A percentile compares a stretch with the other conserved stretches of the same genome.
These are phyloP conservation scores for Hylyphantes graminicola DNA, from an alignment of 1,140 invertebrate species.

Conservation along the genomic window DNA sequence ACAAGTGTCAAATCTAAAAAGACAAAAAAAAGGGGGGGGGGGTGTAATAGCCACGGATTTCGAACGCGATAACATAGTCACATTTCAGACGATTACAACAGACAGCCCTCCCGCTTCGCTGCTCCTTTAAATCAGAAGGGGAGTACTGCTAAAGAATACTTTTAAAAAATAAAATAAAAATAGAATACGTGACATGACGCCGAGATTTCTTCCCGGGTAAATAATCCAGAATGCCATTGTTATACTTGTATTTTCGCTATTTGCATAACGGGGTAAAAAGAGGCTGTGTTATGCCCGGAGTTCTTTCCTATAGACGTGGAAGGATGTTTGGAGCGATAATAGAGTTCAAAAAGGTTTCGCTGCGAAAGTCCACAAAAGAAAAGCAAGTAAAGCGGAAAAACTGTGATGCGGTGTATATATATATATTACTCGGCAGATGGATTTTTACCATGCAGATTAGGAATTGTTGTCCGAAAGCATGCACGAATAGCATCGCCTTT, in stretches of 20 bases:
- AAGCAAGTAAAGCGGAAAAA: conserved; percentile 41
- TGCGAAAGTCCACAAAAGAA: conserved; percentile 29
- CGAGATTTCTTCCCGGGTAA: conserved; percentile 25
- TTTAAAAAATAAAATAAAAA: conserved; percentile 10
- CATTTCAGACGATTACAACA: conserved; percentile 21
- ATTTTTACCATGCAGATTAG: conserved; percentile 55
- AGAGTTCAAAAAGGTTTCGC: conserved; percentile 51
- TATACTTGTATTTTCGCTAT: conserved; percentile 34
- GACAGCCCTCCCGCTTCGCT: neutral
- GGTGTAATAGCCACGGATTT: neutral
- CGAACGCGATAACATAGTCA: neutral
- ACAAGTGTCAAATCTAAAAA: neutral
- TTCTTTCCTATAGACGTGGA: conserved; percentile 35
- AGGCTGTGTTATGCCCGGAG: neutral
- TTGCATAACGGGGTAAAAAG: conserved; percentile 53
- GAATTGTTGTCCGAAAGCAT: conserved; percentile 51
- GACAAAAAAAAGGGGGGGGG: no score
- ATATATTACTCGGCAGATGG: conserved; percentile 47
- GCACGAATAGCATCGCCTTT: conserved; percentile 32
- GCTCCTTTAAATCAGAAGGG: conserved; percentile 31
- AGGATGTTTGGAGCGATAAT: conserved; percentile 52
- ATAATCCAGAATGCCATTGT: conserved; percentile 57
- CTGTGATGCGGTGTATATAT: conserved; percentile 40
- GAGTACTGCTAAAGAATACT: conserved; percentile 12
- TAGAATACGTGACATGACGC: conserved; percentile 35